Percentiles rank a stretch among this genome's conserved stretches.
phyloP scores from a whole-genome alignment of 2,888 invertebrate species.

The Scaptomyza parva region DNA sequence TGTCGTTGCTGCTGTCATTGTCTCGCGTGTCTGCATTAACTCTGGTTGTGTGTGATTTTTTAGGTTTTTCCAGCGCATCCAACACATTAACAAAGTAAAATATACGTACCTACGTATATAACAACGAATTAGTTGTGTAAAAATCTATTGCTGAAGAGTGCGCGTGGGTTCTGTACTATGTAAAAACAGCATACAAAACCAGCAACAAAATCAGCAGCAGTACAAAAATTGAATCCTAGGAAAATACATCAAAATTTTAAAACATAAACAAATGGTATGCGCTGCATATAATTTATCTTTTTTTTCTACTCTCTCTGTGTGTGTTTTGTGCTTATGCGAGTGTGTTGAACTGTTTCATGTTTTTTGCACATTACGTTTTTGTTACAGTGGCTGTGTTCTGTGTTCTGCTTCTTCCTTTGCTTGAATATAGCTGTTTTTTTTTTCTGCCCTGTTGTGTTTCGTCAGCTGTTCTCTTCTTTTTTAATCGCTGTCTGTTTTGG shows the following conservation, averaged over 20 bases:
- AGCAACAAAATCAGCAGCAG: background rate
- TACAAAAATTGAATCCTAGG: constrained; percentile 18
- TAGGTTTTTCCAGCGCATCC: constrained; percentile 61
- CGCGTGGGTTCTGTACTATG: constrained; percentile 37
- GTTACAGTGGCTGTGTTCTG: constrained; percentile 23
- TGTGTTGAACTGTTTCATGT: constrained; percentile 16
- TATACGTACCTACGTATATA: background rate
- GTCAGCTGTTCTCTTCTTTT: constrained; percentile 66
- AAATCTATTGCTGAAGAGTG: constrained; percentile 28
- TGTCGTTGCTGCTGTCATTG: constrained; percentile 51
- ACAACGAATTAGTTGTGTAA: constrained; percentile 27
- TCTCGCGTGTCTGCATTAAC: constrained; percentile 73
- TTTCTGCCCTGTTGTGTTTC: constrained; percentile 27
- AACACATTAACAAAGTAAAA: constrained; percentile 22
- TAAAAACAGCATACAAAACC: constrained; percentile 13
- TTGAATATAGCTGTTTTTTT: constrained; percentile 13
- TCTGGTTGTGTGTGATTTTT: constrained; percentile 61
- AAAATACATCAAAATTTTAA: constrained; percentile 19
- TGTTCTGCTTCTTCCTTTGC: constrained; percentile 20
- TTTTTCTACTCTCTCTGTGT: constrained; percentile 3
- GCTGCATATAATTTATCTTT: constrained; percentile 15
- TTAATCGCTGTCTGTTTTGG: constrained; percentile 47
- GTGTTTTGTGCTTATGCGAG: constrained; percentile 2
- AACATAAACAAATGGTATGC: constrained; percentile 74
- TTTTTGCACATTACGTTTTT: constrained; percentile 39